Percentiles rank a stretch among this genome's conserved stretches.
Conservation (phyloP, 2,888 invertebrate genomes). For the Myopa tessellatipennis region DNA sequence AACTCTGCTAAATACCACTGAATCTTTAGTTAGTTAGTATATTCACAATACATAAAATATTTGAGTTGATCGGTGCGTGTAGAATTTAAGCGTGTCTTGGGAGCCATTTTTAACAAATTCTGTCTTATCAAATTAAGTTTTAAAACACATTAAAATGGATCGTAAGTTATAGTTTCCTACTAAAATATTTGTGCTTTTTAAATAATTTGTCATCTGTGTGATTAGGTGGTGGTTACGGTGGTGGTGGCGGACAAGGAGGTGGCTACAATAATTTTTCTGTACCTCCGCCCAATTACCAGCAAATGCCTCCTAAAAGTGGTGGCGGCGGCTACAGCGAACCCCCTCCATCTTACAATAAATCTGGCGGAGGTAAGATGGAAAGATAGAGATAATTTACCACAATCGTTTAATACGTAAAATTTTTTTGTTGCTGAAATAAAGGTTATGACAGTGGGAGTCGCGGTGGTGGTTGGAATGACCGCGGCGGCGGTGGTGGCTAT, state of each 20-base stretch:
- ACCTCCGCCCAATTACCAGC: conserved; percentile 66
- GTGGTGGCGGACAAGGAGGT: conserved; percentile 56
- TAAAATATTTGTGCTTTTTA: background rate
- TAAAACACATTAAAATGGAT: conserved; percentile 52
- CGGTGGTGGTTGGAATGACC: conserved; percentile 57
- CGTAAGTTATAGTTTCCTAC: conserved; percentile 54
- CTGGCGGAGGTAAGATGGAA: conserved; percentile 56
- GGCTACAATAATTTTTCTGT: conserved; percentile 66
- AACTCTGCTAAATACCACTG: too few species aligned
- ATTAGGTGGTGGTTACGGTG: conserved; percentile 38
- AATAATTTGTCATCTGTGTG: background rate
- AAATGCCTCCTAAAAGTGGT: conserved; percentile 60
- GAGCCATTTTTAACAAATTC: background rate
- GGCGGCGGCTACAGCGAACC: conserved; percentile 64
- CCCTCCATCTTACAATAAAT: conserved; percentile 63
- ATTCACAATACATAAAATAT: too few species aligned
- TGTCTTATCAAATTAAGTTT: background rate
- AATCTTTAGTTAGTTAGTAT: too few species aligned
- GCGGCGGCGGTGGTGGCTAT: conserved; percentile 61
- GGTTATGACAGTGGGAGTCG: conserved; percentile 61
- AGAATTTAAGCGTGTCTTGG: background rate
- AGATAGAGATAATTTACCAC: background rate
- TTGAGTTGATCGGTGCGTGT: too few species aligned
- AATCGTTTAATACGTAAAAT: background rate
- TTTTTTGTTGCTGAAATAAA: conserved; percentile 46